Evolutionary conservation across 2,888 invertebrate species (phyloP).

Genomic region (Cosmopolites sordidus): DNA sequence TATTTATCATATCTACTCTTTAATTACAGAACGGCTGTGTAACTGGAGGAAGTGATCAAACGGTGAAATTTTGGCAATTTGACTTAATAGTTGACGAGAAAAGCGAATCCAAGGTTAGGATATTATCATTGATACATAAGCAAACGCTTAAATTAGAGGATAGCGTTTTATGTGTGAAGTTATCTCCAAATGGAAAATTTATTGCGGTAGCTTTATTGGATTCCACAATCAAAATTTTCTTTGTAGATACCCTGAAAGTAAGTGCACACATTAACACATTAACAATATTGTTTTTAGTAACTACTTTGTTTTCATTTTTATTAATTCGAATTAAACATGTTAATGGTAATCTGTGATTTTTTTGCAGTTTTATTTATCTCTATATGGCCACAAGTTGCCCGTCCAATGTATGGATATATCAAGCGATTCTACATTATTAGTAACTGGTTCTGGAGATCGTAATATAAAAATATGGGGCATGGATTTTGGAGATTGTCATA

Average conservation of each 20-base stretch:
- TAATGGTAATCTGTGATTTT: not conserved
- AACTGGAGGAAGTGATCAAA: conserved; percentile 84
- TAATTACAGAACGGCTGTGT: conserved; percentile 66
- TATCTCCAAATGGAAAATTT: conserved; percentile 81
- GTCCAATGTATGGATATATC: conserved; percentile 92
- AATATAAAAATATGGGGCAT: conserved; percentile 98
- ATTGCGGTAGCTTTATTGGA: conserved; percentile 88
- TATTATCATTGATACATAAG: conserved; percentile 72
- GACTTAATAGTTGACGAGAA: conserved; percentile 70
- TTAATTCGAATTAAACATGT: conserved; percentile 30
- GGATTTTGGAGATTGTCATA: conserved; percentile 98
- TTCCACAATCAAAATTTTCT: conserved; percentile 93
- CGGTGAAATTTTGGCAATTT: conserved; percentile 92
- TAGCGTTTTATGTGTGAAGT: conserved; percentile 74
- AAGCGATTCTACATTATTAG: conserved; percentile 78
- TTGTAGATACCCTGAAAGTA: conserved; percentile 90
- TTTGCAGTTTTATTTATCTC: conserved; percentile 78
- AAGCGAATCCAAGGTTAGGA: conserved; percentile 61
- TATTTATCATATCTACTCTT: too few relatives aligned
- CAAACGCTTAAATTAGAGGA: conserved; percentile 85
- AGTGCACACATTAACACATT: too few relatives aligned
- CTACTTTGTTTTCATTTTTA: too few relatives aligned
- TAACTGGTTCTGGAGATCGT: conserved; percentile 92
- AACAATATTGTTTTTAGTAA: too few relatives aligned
- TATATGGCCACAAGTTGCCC: conserved; percentile 96